phyloP scores from a whole-genome alignment of 1,140 invertebrate species.

The Macrostomum lignano region DNA sequence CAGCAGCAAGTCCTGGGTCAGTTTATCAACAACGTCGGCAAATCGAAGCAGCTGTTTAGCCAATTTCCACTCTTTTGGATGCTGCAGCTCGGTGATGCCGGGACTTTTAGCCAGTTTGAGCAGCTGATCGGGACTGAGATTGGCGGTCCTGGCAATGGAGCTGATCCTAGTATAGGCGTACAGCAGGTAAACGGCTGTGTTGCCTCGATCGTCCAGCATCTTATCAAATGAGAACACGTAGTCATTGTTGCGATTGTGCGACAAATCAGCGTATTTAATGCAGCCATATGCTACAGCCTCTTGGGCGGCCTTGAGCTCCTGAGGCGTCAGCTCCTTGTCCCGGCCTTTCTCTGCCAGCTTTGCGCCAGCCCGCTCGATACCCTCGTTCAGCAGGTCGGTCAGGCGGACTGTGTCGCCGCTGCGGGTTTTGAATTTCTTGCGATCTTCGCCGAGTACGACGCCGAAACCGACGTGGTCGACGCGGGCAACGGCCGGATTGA shows the following conservation, averaged over 20 bases:
- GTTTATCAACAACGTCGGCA: slow-evolving; percentile 53
- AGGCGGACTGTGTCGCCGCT: slow-evolving; percentile 79
- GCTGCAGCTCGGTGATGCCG: slow-evolving; percentile 35
- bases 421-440: slow-evolving; percentile 90
- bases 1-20: slow-evolving; percentile 51
- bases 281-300: slow-evolving; percentile 83
- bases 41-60: slow-evolving; percentile 50
- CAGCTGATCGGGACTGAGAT: slow-evolving; percentile 23
- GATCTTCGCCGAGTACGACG: slow-evolving; percentile 79
- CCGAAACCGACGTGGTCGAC: slow-evolving; percentile 80
- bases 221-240: slow-evolving; percentile 96
- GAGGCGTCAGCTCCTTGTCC: slow-evolving; percentile 44
- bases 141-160: slow-evolving; percentile 47
- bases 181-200: slow-evolving; percentile 84
- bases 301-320: slow-evolving; percentile 54
- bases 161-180: slow-evolving; percentile 73
- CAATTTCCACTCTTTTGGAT: slow-evolving; percentile 77
- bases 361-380: slow-evolving; percentile 46
- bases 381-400: slow-evolving; percentile 70
- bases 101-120: slow-evolving; percentile 7
- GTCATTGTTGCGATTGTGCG: slow-evolving; percentile 65
- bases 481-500: slow-evolving; percentile 30
- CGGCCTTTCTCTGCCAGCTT: slow-evolving; percentile 67
- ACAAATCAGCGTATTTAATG: slow-evolving; percentile 89
- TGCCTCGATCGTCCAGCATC: slow-evolving; percentile 94